phyloP scores from a whole-genome alignment of 2,888 invertebrate genomes.

The Seira sanloemensis region DNA sequence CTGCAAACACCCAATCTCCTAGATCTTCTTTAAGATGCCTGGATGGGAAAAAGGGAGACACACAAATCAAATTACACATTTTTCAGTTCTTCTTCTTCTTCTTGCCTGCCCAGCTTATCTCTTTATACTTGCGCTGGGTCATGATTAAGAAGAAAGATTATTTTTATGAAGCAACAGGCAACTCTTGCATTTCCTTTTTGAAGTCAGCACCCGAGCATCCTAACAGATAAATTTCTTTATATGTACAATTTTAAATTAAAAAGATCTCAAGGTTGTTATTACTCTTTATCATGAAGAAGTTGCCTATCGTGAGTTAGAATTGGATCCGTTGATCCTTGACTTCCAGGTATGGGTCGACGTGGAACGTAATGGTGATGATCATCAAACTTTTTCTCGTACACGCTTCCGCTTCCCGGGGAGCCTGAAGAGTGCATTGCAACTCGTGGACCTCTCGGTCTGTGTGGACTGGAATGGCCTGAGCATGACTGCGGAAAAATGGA shows the following conservation, averaged over 20 bases:
- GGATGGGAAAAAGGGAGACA: constrained; percentile 61
- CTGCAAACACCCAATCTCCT: constrained; percentile 80
- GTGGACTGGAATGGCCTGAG: constrained; percentile 63
- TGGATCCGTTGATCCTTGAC: constrained; percentile 74
- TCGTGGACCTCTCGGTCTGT: constrained; percentile 65
- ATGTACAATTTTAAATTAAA: background rate
- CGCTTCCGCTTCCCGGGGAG: constrained; percentile 11
- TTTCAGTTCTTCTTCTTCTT: constrained; percentile 54
- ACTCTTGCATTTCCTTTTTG: too few relatives aligned
- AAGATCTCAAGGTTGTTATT: constrained; percentile 69
- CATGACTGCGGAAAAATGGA: constrained; percentile 38
- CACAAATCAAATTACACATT: constrained; percentile 70
- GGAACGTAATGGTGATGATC: constrained; percentile 78
- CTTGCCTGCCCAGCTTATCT: constrained; percentile 25
- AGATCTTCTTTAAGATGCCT: constrained; percentile 90
- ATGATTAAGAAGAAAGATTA: background rate
- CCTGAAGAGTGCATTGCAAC: constrained; percentile 53
- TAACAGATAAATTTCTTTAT: too few relatives aligned
- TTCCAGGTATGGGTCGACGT: constrained; percentile 74
- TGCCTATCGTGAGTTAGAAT: constrained; percentile 84
- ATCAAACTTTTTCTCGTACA: constrained; percentile 16
- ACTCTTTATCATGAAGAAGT: constrained; percentile 87
- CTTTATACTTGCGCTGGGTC: background rate
- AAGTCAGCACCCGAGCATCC: too few relatives aligned
- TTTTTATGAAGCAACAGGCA: constrained; percentile 52